A percentile compares a stretch with the other conserved stretches of the same genome.
Evolutionary conservation across 2,113 vertebrate species (phyloP).

Genomic region (Rhinogobius similis): DNA sequence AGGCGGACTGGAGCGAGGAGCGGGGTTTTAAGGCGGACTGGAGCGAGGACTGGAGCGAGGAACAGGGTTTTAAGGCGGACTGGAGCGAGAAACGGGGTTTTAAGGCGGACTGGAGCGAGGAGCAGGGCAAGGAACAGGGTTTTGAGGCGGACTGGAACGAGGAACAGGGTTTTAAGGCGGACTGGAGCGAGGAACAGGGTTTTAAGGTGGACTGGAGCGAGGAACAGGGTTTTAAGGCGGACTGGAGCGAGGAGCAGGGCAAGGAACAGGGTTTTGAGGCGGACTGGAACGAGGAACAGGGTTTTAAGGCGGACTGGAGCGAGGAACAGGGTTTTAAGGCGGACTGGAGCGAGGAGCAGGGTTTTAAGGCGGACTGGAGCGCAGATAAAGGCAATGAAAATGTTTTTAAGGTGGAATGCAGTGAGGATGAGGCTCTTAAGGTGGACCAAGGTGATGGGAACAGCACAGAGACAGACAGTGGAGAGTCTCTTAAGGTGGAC

Average conservation of each 20-base stretch:
- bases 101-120: not conserved
- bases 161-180: slow-evolving; percentile 29
- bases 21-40: slow-evolving; percentile 40
- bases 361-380: not conserved
- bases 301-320: slow-evolving; percentile 7
- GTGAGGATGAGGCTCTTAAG: not conserved
- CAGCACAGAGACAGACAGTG: not conserved
- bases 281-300: not conserved
- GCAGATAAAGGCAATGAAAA: not conserved
- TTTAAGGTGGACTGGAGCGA: slow-evolving; percentile 55
- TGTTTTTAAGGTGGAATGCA: not conserved
- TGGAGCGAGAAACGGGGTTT: slow-evolving; percentile 2
- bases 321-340: slow-evolving; percentile 38
- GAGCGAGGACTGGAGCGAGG: slow-evolving; percentile 41
- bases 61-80: not conserved
- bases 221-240: slow-evolving; percentile 73
- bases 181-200: slow-evolving; percentile 22
- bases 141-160: not conserved
- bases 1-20: slow-evolving; percentile 29
- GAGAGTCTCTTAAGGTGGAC: not conserved
- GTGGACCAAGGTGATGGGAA: not conserved
- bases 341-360: slow-evolving; percentile 77
- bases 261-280: not conserved
- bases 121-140: not conserved
- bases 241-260: not conserved